Evolutionary conservation across 1,140 invertebrate species (phyloP).

Genomic region (Cotesia chilonis): DNA sequence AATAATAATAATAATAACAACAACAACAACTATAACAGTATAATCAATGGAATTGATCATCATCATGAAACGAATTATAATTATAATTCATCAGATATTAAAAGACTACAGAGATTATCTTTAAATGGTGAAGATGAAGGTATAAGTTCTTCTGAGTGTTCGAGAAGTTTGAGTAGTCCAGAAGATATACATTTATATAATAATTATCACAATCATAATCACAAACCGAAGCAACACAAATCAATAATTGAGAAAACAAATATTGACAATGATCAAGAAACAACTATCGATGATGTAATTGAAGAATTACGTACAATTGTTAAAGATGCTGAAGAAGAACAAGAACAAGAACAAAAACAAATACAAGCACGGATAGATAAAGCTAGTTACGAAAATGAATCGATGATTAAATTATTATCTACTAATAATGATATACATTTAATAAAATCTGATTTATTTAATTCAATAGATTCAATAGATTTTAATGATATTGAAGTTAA

Average conservation of each 20-base stretch:
- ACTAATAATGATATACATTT: not conserved
- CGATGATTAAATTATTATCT: not conserved
- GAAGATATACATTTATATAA: constrained; percentile 60
- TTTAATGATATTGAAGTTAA: not conserved
- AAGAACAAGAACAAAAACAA: not conserved
- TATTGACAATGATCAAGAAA: constrained; percentile 77
- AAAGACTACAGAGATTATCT: constrained; percentile 54
- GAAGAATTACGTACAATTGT: constrained; percentile 85
- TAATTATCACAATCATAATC: constrained; percentile 10
- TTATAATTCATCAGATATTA: constrained; percentile 18
- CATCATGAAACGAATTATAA: constrained; percentile 43
- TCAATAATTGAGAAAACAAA: constrained; percentile 42
- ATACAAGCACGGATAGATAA: constrained; percentile 13
- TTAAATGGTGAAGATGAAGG: constrained; percentile 85
- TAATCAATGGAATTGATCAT: constrained; percentile 46
- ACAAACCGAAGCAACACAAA: too few relatives aligned
- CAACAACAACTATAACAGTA: constrained; percentile 48
- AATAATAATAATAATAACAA: constrained; percentile 41
- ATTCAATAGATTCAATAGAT: constrained; percentile 5
- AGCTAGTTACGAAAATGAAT: not conserved
- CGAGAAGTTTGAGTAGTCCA: constrained; percentile 77
- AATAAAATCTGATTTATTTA: constrained; percentile 1
- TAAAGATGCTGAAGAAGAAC: constrained; percentile 81
- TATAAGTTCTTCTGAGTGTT: constrained; percentile 83
- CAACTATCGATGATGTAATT: constrained; percentile 87